Conservation (phyloP, 2,113 vertebrate genomes). For the Pygoscelis antarcticus region DNA sequence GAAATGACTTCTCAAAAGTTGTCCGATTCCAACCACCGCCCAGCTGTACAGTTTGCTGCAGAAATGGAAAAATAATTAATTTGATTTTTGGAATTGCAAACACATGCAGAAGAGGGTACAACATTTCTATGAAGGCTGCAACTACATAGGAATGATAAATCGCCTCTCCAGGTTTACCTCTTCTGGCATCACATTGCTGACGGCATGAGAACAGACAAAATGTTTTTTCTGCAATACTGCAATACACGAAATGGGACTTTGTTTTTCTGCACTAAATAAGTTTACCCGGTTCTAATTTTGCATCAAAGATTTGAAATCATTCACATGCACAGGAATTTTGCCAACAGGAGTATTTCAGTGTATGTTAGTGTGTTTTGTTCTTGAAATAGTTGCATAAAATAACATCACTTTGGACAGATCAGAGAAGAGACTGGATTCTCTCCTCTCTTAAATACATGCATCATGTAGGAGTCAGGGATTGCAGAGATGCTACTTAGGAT, state of each 20-base stretch:
- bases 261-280: neutral
- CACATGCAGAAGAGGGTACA: neutral
- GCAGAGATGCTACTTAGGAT: neutral
- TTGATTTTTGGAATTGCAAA: neutral
- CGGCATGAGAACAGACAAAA: neutral
- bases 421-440: neutral
- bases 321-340: neutral
- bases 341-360: neutral
- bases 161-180: neutral
- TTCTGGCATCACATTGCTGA: neutral
- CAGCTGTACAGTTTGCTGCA: conserved; percentile 52
- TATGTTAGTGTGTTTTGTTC: neutral
- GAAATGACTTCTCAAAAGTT: conserved; percentile 83
- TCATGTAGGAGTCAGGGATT: neutral
- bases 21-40: conserved; percentile 69
- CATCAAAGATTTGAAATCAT: neutral
- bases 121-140: neutral
- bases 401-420: neutral
- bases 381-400: neutral
- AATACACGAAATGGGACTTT: neutral
- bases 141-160: neutral
- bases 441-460: neutral
- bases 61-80: conserved; percentile 5
- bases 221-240: neutral
- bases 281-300: conserved; percentile 8